Evolutionary conservation across 2,797 vertebrate genomes (phyloP).

Genomic region (Poeciliopsis turneri): DNA sequence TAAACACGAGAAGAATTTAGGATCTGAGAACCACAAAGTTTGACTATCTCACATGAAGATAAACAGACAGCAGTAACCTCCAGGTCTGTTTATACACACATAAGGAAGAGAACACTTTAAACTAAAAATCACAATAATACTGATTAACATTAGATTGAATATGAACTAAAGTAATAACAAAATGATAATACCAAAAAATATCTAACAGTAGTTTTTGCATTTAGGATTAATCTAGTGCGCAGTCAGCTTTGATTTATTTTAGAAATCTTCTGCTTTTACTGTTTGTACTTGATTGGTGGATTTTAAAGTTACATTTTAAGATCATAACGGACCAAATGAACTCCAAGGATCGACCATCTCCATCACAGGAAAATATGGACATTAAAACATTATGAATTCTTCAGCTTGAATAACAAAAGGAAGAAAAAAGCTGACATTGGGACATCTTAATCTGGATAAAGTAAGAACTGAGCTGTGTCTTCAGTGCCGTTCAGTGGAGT

Average conservation of each 20-base stretch:
- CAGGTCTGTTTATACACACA: too few relatives aligned
- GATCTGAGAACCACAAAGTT: too few relatives aligned
- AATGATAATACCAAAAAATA: too few relatives aligned
- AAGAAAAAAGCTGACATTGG: slow-evolving; percentile 32
- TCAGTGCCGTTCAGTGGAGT: slow-evolving; percentile 35
- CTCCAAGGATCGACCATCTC: slow-evolving; percentile 12
- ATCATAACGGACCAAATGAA: slow-evolving; percentile 23
- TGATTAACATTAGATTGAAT: too few relatives aligned
- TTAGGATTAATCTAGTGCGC: slow-evolving; percentile 54
- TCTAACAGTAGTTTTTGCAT: slow-evolving; percentile 55
- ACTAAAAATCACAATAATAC: too few relatives aligned
- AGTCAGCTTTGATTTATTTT: slow-evolving; percentile 31
- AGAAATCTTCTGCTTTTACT: slow-evolving; percentile 45
- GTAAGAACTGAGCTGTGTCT: slow-evolving; percentile 46
- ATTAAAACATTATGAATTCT: slow-evolving; percentile 25
- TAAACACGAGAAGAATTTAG: too few relatives aligned
- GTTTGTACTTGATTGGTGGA: slow-evolving; percentile 32
- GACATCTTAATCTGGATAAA: slow-evolving; percentile 65
- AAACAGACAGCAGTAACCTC: too few relatives aligned
- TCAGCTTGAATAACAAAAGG: slow-evolving; percentile 15
- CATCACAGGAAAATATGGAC: slow-evolving; percentile 18
- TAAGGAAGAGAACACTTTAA: too few relatives aligned
- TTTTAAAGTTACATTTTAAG: slow-evolving; percentile 30
- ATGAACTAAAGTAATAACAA: too few relatives aligned
- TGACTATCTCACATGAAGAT: too few relatives aligned